Evolutionary conservation across 2,797 vertebrate species (phyloP), one percentile per base, ranked within the genome.

Genomic region (Myotis findleyi): DNA sequence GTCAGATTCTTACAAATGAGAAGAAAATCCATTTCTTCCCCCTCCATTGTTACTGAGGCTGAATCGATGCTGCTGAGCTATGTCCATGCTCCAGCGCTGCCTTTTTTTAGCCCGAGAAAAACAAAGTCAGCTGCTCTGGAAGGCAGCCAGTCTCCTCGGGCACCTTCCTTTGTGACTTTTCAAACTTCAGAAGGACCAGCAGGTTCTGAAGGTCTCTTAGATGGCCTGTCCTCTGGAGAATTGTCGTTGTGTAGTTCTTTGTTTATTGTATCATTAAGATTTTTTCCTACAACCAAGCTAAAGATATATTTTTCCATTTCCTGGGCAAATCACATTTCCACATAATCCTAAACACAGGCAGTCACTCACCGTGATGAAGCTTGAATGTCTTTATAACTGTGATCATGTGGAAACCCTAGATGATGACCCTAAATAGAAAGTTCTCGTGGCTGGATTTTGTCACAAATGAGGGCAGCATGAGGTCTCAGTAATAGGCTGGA

Each of bases 231-330:
- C 87, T 91, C 85, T 81, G 93, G 68, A 86, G 94, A 95, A 95
- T 0, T 64, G 91, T 71, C 27, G 0, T 57, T 38, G 41, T 55
- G 36, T 62, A 82, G n/a, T 72, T 93, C 84, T 94, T 91, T 96
- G 93, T 90, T 91, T 71, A 83, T 59, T 75, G 86, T 89, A 64
- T 83, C 92, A 97, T 96, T 96, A 96, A 92, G 73, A 83, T 57
- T 72, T 81, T 57, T 51, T 38, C 71, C 92, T 87, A 92, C 66
- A 92, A 95, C 91, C 53, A 59, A 96, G 93, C 81, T 92, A 90
- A 90, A 94, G 94, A 79, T 85, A 90, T 87, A 18, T 92, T 96
- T 97, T 97, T 81, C 93, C 55, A 97, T 83, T 96, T 97, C 96
- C 91, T 92, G 90, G 57, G 77, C 87, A 89, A 95, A 91, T 87